Evolutionary conservation across 92 coral and sea anemone genomes (phyloP), one percentile per base, ranked within the genome.

Genomic region (Siderastrea radians): DNA sequence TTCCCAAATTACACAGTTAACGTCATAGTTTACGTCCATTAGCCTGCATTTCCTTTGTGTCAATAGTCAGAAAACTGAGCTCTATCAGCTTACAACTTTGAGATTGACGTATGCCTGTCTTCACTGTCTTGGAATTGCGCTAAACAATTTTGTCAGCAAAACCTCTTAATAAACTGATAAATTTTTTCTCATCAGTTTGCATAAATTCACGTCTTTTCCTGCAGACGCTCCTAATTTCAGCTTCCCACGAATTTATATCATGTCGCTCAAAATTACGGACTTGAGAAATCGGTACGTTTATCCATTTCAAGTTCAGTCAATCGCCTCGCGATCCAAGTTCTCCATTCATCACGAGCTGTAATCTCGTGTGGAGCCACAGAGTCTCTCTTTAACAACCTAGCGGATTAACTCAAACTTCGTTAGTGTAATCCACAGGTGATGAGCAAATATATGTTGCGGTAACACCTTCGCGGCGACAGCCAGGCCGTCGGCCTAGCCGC

Each of bases 341-440:
- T 26, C 38, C 38, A 26, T 26, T 26, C 38, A 26, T 26, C 38
- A 26, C 38, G 38, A 26, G 38, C 38, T 26, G 65, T 80, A n/a
- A 72, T 55, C 53, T 48, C 46, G n/a, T 13, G 73, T 74, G 87
- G 80, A 49, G 87, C 87, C 87, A 51, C n/a, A 2, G 44, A 48
- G 87, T 84, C 87, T 74, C 61, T 74, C 72, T 72, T 84, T 60
- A 83, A 48, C 87, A 71, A 83, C 79, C 59, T 71, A 49, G n/a
- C 79, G 79, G 87, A 83, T 83, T 60, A 84, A 84, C 50, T 74
- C 87, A 84, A 84, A 69, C 48, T 84, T 84, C 43, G 66, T 84
- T 72, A 49, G 52, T 73, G 17, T 84, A 84, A 74, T 84, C 81
- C 72, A 10, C 2, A 74, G 87, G 87, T 84, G 87, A 59, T 61